A percentile compares a stretch with the other conserved stretches of the same genome.
These are phyloP conservation scores for Himalopsyche japonica DNA, from an alignment of 2,888 invertebrate species.

Conservation along the genomic window DNA sequence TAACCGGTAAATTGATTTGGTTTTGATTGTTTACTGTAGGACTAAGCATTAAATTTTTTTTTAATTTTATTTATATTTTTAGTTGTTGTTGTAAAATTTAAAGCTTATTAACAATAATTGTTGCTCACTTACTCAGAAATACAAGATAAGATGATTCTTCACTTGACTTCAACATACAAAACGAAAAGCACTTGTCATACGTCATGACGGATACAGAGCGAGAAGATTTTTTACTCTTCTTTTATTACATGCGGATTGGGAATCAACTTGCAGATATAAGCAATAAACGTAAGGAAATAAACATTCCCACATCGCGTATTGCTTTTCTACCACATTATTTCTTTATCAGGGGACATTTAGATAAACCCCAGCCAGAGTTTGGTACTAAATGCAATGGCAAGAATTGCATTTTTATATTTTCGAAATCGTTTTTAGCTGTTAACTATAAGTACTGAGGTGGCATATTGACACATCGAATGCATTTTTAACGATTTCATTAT, in stretches of 20 bases:
- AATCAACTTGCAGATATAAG: conserved; percentile 24
- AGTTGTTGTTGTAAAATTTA: too few relatives aligned
- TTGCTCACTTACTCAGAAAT: too few relatives aligned
- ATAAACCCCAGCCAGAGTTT: conserved; percentile 22
- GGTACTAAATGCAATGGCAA: background rate
- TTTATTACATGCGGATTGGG: conserved; percentile 26
- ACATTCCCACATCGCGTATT: conserved; percentile 20
- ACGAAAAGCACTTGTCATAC: background rate
- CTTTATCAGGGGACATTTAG: conserved; percentile 33
- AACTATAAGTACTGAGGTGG: background rate
- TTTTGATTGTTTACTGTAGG: too few relatives aligned
- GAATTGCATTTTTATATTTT: background rate
- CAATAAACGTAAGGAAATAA: conserved; percentile 37
- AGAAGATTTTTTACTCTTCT: conserved; percentile 15
- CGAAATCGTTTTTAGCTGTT: background rate
- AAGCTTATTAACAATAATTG: too few relatives aligned
- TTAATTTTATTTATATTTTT: too few relatives aligned
- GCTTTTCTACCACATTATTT: conserved; percentile 10
- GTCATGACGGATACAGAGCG: background rate
- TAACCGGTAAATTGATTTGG: too few relatives aligned
- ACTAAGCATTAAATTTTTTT: too few relatives aligned
- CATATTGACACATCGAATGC: conserved; percentile 10
- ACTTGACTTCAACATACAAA: background rate
- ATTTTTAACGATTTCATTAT: conserved; percentile 24
- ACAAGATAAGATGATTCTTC: too few relatives aligned